A percentile compares a stretch with the other conserved stretches of the same genome.
These are phyloP conservation scores for Clavelina lepadiformis DNA, from an alignment of 23 tunicate species.

Conservation along the genomic window DNA sequence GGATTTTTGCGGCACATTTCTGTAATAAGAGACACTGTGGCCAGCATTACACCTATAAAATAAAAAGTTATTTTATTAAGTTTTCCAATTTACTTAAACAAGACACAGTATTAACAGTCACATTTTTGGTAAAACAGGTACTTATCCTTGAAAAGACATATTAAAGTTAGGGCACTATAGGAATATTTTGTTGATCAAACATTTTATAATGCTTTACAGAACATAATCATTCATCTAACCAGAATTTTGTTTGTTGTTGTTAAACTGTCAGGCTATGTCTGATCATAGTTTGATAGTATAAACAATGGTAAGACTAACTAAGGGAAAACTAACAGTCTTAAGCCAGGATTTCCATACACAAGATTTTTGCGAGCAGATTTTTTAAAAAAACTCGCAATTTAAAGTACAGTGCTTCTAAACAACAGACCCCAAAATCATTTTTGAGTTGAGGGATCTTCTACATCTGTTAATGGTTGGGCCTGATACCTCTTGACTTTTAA, in stretches of 20 bases:
- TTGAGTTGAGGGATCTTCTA: not conserved
- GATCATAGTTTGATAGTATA: no score
- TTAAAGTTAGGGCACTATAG: no score
- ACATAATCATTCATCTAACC: no score
- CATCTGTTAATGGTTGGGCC: not conserved
- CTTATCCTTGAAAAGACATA: not conserved
- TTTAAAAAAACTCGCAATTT: slow-evolving; percentile 67
- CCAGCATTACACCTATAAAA: slow-evolving; percentile 72
- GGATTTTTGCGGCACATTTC: slow-evolving; percentile 84
- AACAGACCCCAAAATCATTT: not conserved
- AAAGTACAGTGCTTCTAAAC: slow-evolving; percentile 61
- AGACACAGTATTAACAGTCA: not conserved
- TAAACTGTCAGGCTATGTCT: no score
- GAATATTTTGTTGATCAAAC: no score
- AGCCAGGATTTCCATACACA: no score
- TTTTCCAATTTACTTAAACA: no score
- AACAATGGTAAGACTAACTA: no score
- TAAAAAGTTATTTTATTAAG: no score
- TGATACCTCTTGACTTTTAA: not conserved
- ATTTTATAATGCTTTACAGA: no score
- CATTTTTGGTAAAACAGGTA: not conserved
- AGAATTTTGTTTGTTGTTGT: no score
- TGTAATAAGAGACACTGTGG: slow-evolving; percentile 76
- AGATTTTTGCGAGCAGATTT: slow-evolving; percentile 75
- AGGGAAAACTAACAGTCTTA: no score